Evolutionary conservation across 2,113 vertebrate genomes (phyloP), one percentile per base, ranked within the genome.

Genomic region (Nyctibius bracteatus): DNA sequence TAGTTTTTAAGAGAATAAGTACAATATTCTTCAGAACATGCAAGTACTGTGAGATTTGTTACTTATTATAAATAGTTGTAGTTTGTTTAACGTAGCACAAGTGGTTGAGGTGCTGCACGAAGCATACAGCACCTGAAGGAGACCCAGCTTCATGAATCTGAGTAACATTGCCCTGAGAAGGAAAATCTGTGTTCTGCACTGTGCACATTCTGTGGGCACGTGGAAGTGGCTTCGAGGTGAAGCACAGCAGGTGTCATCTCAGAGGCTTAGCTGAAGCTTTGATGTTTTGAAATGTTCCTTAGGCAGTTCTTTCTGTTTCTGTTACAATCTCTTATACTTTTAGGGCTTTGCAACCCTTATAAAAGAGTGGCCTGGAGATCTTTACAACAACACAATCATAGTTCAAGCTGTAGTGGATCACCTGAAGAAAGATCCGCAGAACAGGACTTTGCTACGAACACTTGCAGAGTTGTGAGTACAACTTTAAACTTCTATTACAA

Each of bases 301-400:
- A 91, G 88, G 67, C 33, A 43, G 12, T 94, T 92, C 65, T 95
- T 95, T 89, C 73, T 78, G 11, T 82, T 88, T 81, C 33, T 71
- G 12, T 91, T 95, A 77, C 37, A 23, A 86, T 96, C 72, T 92
- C 25, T 95, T 87, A 83, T 9, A 78, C 88, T 95, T 95, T 24
- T 89, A 99, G 99, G 99, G 99, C 54, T 99, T 99, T 97, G 99
- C 99, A 95, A 99, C 98, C 13, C 97, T 99, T 92, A 98, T 99
- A 97, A 98, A 98, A 57, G 99, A 99, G 86, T 99, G 99, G 99
- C 99, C 99, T 5, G 99, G 99, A 97, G 99, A 99, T 96, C 98
- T 99, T 46, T 99, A 99, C 94, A 99, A 99, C 91, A 99, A 99
- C 97, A 98, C 99, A 88, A 98, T 99, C 83, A 98, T 99, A 33